Percentiles rank a stretch among this genome's conserved stretches.
Conservation (phyloP, 2,797 vertebrate species). For the Pangasius sanitwongsei region DNA sequence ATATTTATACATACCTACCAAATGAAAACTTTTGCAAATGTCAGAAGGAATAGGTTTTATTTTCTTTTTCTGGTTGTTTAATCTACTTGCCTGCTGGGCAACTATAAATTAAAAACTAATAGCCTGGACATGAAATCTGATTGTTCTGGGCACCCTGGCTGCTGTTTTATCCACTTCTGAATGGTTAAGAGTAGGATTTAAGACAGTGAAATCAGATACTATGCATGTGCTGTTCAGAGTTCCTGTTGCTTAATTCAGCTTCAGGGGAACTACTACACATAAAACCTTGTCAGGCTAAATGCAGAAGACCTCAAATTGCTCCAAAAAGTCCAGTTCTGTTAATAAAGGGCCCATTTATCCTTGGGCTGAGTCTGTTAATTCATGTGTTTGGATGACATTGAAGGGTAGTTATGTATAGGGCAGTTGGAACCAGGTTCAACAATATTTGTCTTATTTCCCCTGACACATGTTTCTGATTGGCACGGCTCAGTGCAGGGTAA, state of each 20-base stretch:
- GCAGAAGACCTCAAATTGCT: slow-evolving; percentile 13
- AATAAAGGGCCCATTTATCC: slow-evolving; percentile 44
- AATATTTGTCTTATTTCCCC: slow-evolving; percentile 42
- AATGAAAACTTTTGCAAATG: not conserved
- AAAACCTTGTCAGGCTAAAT: slow-evolving; percentile 20
- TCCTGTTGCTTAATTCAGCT: not conserved
- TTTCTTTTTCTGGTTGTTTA: not conserved
- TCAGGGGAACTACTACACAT: not conserved
- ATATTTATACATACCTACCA: not conserved
- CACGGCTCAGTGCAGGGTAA: not conserved
- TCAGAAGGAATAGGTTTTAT: not conserved
- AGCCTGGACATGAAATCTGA: not conserved
- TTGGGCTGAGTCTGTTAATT: slow-evolving; percentile 40
- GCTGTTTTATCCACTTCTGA: not conserved
- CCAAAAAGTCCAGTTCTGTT: slow-evolving; percentile 24
- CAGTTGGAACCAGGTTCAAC: slow-evolving; percentile 33
- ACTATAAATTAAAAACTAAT: not conserved
- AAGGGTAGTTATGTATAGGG: slow-evolving; percentile 31
- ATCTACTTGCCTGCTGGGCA: not conserved
- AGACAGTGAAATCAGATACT: not conserved
- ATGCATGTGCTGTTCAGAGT: not conserved
- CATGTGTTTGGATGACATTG: slow-evolving; percentile 41
- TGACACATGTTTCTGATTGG: slow-evolving; percentile 20
- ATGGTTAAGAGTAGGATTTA: not conserved
- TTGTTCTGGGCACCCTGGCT: not conserved